phyloP scores from a whole-genome alignment of 2,113 vertebrate species.

The Falco punctatus region DNA sequence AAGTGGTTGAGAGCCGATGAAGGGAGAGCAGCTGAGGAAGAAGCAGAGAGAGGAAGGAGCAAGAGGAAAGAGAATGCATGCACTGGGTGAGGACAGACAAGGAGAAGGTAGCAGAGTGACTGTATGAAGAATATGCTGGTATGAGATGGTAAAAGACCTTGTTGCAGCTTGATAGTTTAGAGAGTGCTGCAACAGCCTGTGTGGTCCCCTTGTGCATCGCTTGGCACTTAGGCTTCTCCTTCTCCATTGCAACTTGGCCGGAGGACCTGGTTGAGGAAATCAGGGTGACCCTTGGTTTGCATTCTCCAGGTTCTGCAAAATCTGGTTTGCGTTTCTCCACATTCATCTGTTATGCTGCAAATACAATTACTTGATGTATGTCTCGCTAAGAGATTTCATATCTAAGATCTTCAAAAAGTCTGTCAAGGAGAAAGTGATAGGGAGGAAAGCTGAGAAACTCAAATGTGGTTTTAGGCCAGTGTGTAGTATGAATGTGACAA shows the following conservation, averaged over 20 bases:
- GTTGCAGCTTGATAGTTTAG: too few relatives aligned
- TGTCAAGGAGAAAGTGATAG: constrained; percentile 14
- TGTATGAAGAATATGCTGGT: too few relatives aligned
- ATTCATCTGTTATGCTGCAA: not conserved
- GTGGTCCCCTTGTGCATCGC: not conserved
- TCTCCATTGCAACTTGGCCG: not conserved
- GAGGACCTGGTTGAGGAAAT: not conserved
- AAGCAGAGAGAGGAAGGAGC: too few relatives aligned
- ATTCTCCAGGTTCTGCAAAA: not conserved
- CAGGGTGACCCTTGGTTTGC: not conserved
- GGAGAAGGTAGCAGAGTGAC: too few relatives aligned
- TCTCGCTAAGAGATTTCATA: not conserved
- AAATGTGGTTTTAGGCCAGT: not conserved
- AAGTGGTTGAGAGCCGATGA: too few relatives aligned
- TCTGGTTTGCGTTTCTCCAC: not conserved
- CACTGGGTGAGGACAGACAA: too few relatives aligned
- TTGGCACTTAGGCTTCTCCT: not conserved
- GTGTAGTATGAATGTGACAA: constrained; percentile 8
- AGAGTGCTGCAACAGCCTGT: rapidly evolving
- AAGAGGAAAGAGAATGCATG: too few relatives aligned
- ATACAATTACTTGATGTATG: not conserved
- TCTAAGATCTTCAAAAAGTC: constrained; percentile 22
- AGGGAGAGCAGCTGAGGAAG: too few relatives aligned
- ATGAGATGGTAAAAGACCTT: too few relatives aligned
- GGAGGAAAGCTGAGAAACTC: not conserved